phyloP scores from a whole-genome alignment of 2,888 invertebrate genomes.

The Metallyticus violacea region DNA sequence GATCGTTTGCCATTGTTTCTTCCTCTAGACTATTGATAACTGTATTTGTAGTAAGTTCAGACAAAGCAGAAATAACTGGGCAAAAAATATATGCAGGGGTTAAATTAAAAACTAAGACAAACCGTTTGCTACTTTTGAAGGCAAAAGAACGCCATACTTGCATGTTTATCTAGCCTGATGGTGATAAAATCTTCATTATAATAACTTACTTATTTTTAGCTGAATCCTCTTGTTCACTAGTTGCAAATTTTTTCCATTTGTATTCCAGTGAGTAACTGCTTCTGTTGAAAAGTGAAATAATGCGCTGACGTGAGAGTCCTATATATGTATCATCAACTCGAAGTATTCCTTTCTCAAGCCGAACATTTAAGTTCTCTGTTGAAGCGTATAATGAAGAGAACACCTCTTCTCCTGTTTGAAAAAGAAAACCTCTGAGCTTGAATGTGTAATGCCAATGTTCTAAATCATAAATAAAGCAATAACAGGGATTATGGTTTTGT shows the following conservation, averaged over 20 bases:
- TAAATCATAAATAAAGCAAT: no score
- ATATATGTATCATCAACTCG: slow-evolving; percentile 58
- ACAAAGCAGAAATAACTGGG: no score
- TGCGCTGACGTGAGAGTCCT: slow-evolving; percentile 53
- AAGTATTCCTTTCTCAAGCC: slow-evolving; percentile 52
- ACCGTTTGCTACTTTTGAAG: no score
- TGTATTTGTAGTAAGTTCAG: no score
- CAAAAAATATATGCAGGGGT: no score
- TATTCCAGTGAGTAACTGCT: slow-evolving; percentile 55
- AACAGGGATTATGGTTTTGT: no score
- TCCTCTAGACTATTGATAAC: no score
- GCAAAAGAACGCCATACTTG: no score
- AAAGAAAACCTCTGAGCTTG: neutral
- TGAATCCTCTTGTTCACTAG: slow-evolving; percentile 40
- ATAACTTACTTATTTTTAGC: slow-evolving; percentile 46
- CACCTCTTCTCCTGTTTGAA: slow-evolving; percentile 51
- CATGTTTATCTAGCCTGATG: no score
- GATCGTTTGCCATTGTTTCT: no score
- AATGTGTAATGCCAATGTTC: no score
- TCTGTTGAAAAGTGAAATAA: slow-evolving; percentile 54
- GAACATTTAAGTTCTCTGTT: slow-evolving; percentile 51
- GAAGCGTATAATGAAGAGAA: slow-evolving; percentile 48
- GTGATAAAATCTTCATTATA: slow-evolving; percentile 24
- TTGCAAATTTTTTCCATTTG: slow-evolving; percentile 52
- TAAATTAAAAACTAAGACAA: no score